Evolutionary conservation across 1,140 invertebrate species (phyloP).

Genomic region (Micrasema longulum): DNA sequence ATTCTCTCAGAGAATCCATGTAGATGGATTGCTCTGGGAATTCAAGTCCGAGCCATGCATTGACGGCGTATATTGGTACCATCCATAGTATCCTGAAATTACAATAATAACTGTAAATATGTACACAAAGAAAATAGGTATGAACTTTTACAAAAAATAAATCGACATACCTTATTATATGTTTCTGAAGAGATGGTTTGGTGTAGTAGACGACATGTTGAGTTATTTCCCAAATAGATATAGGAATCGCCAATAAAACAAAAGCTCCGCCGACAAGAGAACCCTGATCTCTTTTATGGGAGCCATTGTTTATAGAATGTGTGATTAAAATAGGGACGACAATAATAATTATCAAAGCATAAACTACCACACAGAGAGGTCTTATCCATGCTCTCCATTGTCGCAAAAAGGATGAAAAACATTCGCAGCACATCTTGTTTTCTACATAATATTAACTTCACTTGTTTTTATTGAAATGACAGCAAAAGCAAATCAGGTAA

Average conservation of each 20-base stretch:
- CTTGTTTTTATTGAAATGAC: conserved; percentile 42
- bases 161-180: conserved; percentile 85
- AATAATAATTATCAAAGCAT: conserved; percentile 83
- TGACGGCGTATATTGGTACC: conserved; percentile 96
- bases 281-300: conserved; percentile 80
- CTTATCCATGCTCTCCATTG: conserved; percentile 91
- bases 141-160: neutral
- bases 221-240: conserved; percentile 94
- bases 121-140: neutral
- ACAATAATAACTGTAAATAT: conserved; percentile 32
- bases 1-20: conserved; percentile 91
- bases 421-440: conserved; percentile 45
- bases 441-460: conserved; percentile 36
- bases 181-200: conserved; percentile 91
- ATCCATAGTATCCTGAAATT: conserved; percentile 94
- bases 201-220: conserved; percentile 95
- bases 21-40: conserved; percentile 90
- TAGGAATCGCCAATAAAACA: conserved; percentile 89
- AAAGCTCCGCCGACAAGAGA: conserved; percentile 90
- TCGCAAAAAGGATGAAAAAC: conserved; percentile 66
- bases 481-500: conserved; percentile 8
- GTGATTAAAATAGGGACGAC: conserved; percentile 85
- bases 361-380: conserved; percentile 83
- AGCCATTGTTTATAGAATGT: conserved; percentile 76
- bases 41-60: conserved; percentile 88